phyloP scores from a whole-genome alignment of 37 sponge, comb jelly and placozoan genomes.

The Aplysina aerophoba region DNA sequence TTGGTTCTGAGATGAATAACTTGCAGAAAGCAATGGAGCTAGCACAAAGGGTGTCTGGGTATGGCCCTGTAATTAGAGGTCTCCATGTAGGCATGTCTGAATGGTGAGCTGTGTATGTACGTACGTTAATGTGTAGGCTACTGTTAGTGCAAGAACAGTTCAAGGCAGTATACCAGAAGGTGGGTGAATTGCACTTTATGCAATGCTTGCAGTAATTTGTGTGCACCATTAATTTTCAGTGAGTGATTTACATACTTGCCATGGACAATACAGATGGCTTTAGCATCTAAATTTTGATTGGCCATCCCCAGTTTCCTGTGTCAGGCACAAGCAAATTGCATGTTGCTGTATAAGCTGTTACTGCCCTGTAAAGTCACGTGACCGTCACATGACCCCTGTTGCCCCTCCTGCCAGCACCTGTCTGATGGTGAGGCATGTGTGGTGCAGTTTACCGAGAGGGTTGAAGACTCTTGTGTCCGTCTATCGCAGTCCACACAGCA shows the following conservation, averaged over 20 bases:
- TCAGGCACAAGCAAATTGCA: too few species aligned
- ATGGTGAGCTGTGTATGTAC: neutral
- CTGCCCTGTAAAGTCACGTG: too few species aligned
- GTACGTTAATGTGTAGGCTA: neutral
- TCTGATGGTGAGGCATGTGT: neutral
- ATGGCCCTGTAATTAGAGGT: neutral
- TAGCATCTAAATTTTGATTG: too few species aligned
- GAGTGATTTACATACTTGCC: too few species aligned
- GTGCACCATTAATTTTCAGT: too few species aligned
- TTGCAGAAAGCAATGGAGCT: neutral
- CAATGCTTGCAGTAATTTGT: too few species aligned
- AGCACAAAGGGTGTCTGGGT: neutral
- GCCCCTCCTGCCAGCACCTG: neutral
- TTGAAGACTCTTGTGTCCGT: neutral
- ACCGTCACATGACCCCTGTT: neutral
- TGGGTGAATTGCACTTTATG: too few species aligned
- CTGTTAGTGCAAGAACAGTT: neutral
- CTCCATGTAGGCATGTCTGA: neutral
- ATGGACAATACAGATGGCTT: too few species aligned
- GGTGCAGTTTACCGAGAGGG: neutral
- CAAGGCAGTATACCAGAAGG: neutral
- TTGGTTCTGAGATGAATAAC: neutral
- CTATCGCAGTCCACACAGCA: slow-evolving; percentile 36
- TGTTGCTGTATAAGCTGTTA: too few species aligned
- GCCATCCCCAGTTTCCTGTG: too few species aligned